These are phyloP conservation scores for Adelphocoris suturalis DNA, from an alignment of 2,888 invertebrate species.

Conservation along the genomic window DNA sequence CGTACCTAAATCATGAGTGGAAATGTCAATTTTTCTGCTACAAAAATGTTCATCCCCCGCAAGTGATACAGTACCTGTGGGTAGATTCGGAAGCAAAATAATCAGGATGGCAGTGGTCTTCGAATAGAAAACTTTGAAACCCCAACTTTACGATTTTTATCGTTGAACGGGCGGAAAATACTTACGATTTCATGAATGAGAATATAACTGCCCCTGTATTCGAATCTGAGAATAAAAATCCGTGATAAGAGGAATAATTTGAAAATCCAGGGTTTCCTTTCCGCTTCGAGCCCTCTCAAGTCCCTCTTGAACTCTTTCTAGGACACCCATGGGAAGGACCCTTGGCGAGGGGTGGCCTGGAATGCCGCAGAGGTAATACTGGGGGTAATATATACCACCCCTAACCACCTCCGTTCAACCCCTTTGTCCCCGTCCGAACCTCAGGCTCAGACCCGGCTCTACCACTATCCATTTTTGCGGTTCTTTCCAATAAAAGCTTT, in stretches of 20 bases:
- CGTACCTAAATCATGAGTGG: no score
- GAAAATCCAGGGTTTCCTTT: background rate
- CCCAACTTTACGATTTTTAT: no score
- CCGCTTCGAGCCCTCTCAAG: background rate
- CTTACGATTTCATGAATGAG: no score
- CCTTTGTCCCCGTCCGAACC: constrained; percentile 43
- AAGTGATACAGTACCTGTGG: no score
- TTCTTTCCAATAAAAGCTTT: constrained; percentile 26
- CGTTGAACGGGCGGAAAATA: no score
- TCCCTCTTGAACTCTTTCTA: constrained; percentile 53
- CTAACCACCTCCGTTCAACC: constrained; percentile 25
- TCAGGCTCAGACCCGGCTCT: background rate
- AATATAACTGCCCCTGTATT: no score
- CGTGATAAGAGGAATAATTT: constrained; percentile 16
- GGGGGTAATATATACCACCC: constrained; percentile 56
- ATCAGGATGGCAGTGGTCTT: no score
- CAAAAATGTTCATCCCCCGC: no score
- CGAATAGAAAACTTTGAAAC: no score
- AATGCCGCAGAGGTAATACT: constrained; percentile 60
- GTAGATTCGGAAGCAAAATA: no score
- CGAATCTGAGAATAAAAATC: background rate
- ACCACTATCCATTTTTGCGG: constrained; percentile 47
- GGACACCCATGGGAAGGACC: constrained; percentile 53
- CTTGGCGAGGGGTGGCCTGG: background rate
- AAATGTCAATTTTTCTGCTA: no score